These are phyloP conservation scores for Synaphobranchus kaupii DNA, from an alignment of 2,797 vertebrate species.

Conservation along the genomic window DNA sequence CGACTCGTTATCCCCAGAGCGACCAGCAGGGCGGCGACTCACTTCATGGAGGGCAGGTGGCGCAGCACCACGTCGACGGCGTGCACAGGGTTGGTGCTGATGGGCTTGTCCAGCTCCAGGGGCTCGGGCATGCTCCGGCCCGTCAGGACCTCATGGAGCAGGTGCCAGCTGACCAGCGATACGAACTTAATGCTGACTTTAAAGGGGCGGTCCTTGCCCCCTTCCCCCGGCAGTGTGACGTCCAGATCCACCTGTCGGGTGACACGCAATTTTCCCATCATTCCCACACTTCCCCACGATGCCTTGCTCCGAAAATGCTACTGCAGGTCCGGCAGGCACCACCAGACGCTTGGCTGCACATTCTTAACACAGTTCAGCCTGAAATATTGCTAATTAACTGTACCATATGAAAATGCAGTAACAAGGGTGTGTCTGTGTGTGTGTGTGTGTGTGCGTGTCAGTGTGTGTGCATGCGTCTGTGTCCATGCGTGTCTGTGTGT, in stretches of 20 bases:
- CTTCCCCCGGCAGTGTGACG: conserved; percentile 98
- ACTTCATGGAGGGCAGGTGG: conserved; percentile 99
- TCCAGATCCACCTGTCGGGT: conserved; percentile 92
- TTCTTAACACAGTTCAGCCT: background rate
- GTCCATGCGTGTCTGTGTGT: background rate
- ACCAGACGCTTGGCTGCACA: background rate
- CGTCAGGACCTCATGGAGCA: conserved; percentile 96
- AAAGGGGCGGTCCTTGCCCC: conserved; percentile 97
- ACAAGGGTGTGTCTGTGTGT: background rate
- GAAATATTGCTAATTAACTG: background rate
- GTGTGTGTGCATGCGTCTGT: background rate
- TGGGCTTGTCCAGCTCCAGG: conserved; percentile 98
- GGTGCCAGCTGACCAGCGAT: conserved; percentile 98
- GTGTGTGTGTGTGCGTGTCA: background rate
- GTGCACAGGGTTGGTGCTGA: conserved; percentile 99
- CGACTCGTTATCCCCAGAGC: background rate
- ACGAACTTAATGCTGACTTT: conserved; percentile 98
- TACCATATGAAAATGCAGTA: background rate
- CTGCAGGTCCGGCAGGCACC: background rate
- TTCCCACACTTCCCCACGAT: background rate
- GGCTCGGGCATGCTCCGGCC: conserved; percentile 95
- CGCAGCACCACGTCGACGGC: conserved; percentile 97
- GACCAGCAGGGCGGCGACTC: conserved; percentile 45
- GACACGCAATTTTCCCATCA: background rate
- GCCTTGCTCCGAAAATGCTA: background rate